Evolutionary conservation across 2,797 vertebrate species (phyloP).

Genomic region (Gastrophryne carolinensis): DNA sequence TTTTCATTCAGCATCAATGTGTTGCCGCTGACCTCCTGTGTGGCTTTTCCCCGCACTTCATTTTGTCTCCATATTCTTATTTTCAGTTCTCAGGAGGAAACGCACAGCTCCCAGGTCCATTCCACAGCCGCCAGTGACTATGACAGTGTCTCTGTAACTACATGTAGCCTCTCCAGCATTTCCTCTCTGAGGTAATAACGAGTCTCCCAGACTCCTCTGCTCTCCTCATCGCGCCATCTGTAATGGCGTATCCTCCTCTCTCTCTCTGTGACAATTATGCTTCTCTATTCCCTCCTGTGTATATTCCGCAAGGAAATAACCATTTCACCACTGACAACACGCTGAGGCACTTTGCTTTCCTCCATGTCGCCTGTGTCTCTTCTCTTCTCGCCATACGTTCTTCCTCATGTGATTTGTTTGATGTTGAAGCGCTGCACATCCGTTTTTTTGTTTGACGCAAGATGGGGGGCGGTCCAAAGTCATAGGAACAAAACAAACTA

Average conservation of each 20-base stretch:
- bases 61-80: conserved; percentile 66
- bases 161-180: conserved; percentile 89
- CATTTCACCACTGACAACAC: not conserved
- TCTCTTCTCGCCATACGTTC: not conserved
- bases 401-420: not conserved
- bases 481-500: not conserved
- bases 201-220: conserved; percentile 55
- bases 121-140: conserved; percentile 90
- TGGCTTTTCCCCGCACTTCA: conserved; percentile 61
- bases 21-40: conserved; percentile 53
- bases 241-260: conserved; percentile 23
- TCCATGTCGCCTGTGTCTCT: not conserved
- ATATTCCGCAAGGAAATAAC: conserved; percentile 13
- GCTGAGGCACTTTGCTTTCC: not conserved
- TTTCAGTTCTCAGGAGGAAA: conserved; percentile 76
- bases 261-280: conserved; percentile 60
- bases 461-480: not conserved
- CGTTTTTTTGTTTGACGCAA: not conserved
- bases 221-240: conserved; percentile 52
- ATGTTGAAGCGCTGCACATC: not conserved
- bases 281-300: conserved; percentile 51
- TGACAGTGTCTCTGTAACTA: conserved; percentile 90
- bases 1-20: conserved; percentile 40
- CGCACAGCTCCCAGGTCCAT: conserved; percentile 81
- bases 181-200: conserved; percentile 85